A percentile compares a stretch with the other conserved stretches of the same genome.
These are phyloP conservation scores for Charanyca ferruginea DNA, from an alignment of 2,888 invertebrate genomes.

Conservation along the genomic window DNA sequence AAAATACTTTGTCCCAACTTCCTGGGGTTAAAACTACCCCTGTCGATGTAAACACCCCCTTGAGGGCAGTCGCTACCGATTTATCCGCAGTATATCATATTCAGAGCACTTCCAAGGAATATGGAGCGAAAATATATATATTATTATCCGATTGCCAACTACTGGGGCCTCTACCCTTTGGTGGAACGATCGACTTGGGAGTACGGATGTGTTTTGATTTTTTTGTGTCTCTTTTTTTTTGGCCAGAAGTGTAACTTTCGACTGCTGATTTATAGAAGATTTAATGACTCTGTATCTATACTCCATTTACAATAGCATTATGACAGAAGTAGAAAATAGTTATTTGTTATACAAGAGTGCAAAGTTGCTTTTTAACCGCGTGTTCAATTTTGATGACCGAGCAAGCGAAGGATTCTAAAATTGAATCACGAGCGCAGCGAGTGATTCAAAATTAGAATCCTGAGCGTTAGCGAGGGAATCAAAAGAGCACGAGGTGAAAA, in stretches of 20 bases:
- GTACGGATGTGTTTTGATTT: slow-evolving; percentile 77
- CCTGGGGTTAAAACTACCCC: slow-evolving; percentile 57
- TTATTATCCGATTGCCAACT: slow-evolving; percentile 85
- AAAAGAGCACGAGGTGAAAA: too few relatives aligned
- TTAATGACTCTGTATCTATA: neutral
- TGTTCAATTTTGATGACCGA: too few relatives aligned
- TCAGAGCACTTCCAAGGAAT: slow-evolving; percentile 70
- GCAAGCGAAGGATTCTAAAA: too few relatives aligned
- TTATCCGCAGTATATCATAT: slow-evolving; percentile 86
- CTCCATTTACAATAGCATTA: too few relatives aligned
- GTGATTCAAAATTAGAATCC: too few relatives aligned
- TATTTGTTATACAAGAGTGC: too few relatives aligned
- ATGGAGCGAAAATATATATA: slow-evolving; percentile 83
- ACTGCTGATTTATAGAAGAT: neutral
- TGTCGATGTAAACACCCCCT: slow-evolving; percentile 83
- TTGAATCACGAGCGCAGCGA: too few relatives aligned
- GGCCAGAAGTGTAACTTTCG: slow-evolving; percentile 2
- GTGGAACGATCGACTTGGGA: slow-evolving; percentile 85
- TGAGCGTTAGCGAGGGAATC: too few relatives aligned
- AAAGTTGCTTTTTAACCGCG: too few relatives aligned
- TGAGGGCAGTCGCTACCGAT: slow-evolving; percentile 83
- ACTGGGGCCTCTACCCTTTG: slow-evolving; percentile 75
- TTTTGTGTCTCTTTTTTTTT: slow-evolving; percentile 66
- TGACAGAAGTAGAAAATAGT: too few relatives aligned
- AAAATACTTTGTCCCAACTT: slow-evolving; percentile 55